A percentile compares a stretch with the other conserved stretches of the same genome.
Conservation (phyloP, 1,140 invertebrate genomes). For the Ephestia elutella region DNA sequence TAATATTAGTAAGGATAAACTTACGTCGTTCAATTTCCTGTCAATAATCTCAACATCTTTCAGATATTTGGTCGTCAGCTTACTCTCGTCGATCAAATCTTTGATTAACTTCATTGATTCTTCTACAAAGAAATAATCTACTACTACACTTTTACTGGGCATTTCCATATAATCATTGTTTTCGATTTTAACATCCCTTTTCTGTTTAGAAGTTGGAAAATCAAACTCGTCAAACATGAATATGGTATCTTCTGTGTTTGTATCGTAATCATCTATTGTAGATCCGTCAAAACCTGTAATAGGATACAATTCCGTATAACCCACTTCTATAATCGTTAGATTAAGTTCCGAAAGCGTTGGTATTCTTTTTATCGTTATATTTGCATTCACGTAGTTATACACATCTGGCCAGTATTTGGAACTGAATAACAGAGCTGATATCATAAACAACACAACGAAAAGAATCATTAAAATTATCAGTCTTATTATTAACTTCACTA, state of each 20-base stretch:
- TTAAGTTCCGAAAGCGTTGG: conserved; percentile 54
- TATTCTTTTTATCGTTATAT: conserved; percentile 61
- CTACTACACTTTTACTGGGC: conserved; percentile 17
- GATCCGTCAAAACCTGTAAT: conserved; percentile 36
- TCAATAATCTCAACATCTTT: conserved; percentile 34
- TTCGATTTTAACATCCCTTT: conserved; percentile 24
- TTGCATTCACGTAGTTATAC: conserved; percentile 54
- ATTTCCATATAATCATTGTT: conserved; percentile 33
- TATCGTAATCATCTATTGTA: conserved; percentile 22
- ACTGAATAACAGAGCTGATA: conserved; percentile 49
- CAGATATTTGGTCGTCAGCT: conserved; percentile 27
- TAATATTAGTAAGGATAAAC: conserved; percentile 3
- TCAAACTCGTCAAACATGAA: conserved; percentile 37
- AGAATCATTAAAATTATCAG: conserved; percentile 50
- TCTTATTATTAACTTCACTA: conserved; percentile 28
- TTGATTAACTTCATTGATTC: conserved; percentile 20
- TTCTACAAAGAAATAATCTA: conserved; percentile 33
- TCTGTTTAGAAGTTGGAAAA: conserved; percentile 24
- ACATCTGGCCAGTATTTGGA: conserved; percentile 56
- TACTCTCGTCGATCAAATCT: conserved; percentile 32
- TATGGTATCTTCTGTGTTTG: conserved; percentile 23
- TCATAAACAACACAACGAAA: conserved; percentile 43
- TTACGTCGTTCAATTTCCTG: neutral
- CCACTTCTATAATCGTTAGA: conserved; percentile 30
- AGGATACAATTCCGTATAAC: conserved; percentile 31